Evolutionary conservation across 2,797 vertebrate species (phyloP).

Genomic region (Rhodeus uyekii): DNA sequence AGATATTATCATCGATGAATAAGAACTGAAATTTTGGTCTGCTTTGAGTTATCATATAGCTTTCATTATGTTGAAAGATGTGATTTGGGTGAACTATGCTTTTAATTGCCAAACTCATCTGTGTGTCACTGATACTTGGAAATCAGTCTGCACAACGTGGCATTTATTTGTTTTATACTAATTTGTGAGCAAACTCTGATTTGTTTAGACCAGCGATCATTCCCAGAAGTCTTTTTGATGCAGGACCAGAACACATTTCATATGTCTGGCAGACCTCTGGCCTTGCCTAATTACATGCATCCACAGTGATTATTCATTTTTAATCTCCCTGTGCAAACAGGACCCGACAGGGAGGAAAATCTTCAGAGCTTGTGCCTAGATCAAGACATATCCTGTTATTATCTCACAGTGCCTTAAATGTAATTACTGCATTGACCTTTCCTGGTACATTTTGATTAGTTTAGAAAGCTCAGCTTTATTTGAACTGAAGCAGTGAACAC

Average conservation of each 20-base stretch:
- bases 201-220: conserved; percentile 36
- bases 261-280: conserved; percentile 36
- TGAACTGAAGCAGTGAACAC: conserved; percentile 22
- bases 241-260: conserved; percentile 23
- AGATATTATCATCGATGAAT: background rate
- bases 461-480: conserved; percentile 35
- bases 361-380: conserved; percentile 22
- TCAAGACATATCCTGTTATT: conserved; percentile 39
- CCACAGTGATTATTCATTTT: conserved; percentile 39
- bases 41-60: background rate
- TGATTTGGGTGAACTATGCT: background rate
- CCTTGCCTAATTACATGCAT: conserved; percentile 44
- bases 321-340: conserved; percentile 37
- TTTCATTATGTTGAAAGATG: background rate
- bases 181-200: conserved; percentile 30
- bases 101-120: background rate
- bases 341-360: conserved; percentile 35
- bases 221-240: conserved; percentile 26
- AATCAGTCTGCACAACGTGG: conserved; percentile 17
- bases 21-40: background rate
- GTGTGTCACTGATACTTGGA: conserved; percentile 28
- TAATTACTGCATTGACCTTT: conserved; percentile 56
- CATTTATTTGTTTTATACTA: conserved; percentile 18
- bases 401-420: conserved; percentile 48
- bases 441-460: conserved; percentile 46